Base-by-base conservation (phyloP, 2,113 vertebrate species). In the Sorex fumeus region DNA sequence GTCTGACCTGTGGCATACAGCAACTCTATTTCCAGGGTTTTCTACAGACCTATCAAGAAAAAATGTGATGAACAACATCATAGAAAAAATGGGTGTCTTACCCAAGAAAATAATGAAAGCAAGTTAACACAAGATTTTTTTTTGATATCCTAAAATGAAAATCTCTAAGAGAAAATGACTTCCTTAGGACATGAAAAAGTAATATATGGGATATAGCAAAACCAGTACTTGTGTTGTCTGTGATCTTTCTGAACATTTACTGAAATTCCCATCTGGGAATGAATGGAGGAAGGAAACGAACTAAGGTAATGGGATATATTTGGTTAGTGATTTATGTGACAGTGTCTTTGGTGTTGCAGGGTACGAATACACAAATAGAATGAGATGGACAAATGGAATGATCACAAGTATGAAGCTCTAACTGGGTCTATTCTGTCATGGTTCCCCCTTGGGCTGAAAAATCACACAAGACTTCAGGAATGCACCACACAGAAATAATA, bases 1-100 rank as follows among this genome's bases (percentile, higher is more conserved):
- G 96, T 97, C 96, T 94, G 95, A 96, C 95, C 88, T 96, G 97
- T 90, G 96, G 95, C 95, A 97, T 96, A 97, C 97, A 97, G 97
- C 97, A 97, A 97, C 91, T 97, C 97, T 97, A 91, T 96, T 95
- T 94, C 97, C 97, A 93, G 97, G 97, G 97, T 96, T 97, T 96
- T 97, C 97, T 94, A 40, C 97, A 96, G 94, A 86, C 97, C 98
- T 98, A 98, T 95, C 97, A 95, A 97, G 97, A 97, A 97, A 98
- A 98, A 97, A 91, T 96, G 93, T 96, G 96, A 97, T 97, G 81
- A 97, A 93, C 69, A 94, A 97, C 96, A 97, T 96, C 95, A 69
- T 21, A 96, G 97, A 94, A 96, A 96, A 87, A 89, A 96, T 88
- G 72, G 66, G 94, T 96, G 91, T 90, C 90, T 77, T 97, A 40